Percentiles rank a stretch among this genome's conserved stretches.
Evolutionary conservation across 2,888 invertebrate genomes (phyloP).

Genomic region (Prenolepis imparis): DNA sequence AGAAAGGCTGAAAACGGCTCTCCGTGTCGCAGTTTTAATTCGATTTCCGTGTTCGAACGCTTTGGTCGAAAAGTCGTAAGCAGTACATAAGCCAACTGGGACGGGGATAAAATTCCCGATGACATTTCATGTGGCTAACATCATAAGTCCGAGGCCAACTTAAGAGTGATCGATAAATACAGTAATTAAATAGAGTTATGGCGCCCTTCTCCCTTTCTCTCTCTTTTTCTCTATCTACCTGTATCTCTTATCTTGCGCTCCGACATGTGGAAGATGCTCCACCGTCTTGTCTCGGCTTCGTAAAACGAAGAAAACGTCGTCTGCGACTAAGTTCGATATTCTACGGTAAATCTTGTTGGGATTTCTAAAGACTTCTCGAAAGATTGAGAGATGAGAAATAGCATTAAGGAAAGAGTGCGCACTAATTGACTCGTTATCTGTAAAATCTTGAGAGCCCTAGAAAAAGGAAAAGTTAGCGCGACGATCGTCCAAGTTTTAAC

Average conservation of each 20-base stretch:
- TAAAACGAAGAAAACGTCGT: constrained; percentile 43
- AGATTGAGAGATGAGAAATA: constrained; percentile 42
- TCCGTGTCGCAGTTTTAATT: constrained; percentile 67
- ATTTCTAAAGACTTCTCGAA: constrained; percentile 46
- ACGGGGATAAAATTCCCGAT: constrained; percentile 67
- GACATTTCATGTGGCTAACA: constrained; percentile 48
- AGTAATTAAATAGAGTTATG: constrained; percentile 55
- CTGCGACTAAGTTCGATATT: constrained; percentile 46
- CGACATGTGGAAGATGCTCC: not conserved
- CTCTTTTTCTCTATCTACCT: not conserved
- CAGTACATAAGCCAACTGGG: constrained; percentile 61
- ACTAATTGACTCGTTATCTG: constrained; percentile 56
- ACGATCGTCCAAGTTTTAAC: constrained; percentile 28
- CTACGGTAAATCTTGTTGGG: constrained; percentile 53
- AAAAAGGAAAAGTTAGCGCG: constrained; percentile 11
- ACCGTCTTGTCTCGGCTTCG: not conserved
- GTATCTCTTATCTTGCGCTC: not conserved
- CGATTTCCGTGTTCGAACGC: constrained; percentile 73
- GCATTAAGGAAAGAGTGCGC: constrained; percentile 45
- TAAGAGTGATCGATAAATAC: constrained; percentile 55
- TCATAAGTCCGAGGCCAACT: constrained; percentile 31
- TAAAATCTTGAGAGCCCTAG: constrained; percentile 18
- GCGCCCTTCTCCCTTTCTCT: not conserved
- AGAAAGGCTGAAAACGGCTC: constrained; percentile 42
- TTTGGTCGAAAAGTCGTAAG: constrained; percentile 58